Base-by-base conservation (phyloP, 2,113 vertebrate species). In the Bucco capensis region DNA sequence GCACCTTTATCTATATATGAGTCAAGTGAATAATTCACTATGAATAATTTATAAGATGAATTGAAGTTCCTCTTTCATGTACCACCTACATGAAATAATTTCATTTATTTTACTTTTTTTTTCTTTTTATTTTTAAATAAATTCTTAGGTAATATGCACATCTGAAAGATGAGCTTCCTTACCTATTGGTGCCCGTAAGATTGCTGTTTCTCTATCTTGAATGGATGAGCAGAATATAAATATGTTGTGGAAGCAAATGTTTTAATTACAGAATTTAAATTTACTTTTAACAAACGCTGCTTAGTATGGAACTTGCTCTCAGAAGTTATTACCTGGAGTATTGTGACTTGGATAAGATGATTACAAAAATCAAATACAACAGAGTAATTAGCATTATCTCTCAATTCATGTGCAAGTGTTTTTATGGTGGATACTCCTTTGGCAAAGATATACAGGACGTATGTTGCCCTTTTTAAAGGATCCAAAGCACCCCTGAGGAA, bases 11-110 rank as follows among this genome's bases (percentile, higher is more conserved):
- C 61, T 83, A 77, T 91, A 18, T 80, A 65, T 86, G 62, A 94
- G 88, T 83, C 91, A 78, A 94, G 51, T 93, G 92, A 92, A 85
- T 86, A 90, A 92, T 78, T 93, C 12, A 3, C 22, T 30, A 88
- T 96, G 93, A 96, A 96, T 95, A 94, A 95, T 96, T 93, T 89
- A 92, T 94, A 79, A 84, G 74, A 75, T 77, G 60, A 92, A 87
- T 87, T 51, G 81, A 79, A 23, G 83, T 62, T 81, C 74, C 37
- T 88, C 83, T 91, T 94, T 92, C 76, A 82, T 71, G 62, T 92
- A 82, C 86, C 70, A 85, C 89, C 93, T 92, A 92, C 42, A 0
- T 89, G 86, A 94, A 93, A 89, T 89, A 83, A 94, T 89, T 94
- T 89, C 50, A 75, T 89, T 95, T 90, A 82, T 89, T 90, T 92